Evolutionary conservation across 1,140 invertebrate species (phyloP).

Genomic region (Triops cancriformis): DNA sequence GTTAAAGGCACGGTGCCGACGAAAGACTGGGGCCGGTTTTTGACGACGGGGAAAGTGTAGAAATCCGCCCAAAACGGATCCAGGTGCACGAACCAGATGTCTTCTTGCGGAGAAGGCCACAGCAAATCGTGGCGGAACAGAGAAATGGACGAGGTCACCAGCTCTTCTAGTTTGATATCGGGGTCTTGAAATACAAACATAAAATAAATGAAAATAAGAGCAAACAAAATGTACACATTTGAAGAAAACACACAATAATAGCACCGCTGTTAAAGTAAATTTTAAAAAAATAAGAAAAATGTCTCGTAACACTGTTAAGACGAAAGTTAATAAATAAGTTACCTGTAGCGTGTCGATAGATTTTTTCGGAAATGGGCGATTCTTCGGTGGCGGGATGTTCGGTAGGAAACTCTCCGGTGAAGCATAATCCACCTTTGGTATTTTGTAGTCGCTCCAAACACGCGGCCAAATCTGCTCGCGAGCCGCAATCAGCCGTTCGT

Average conservation of each 20-base stretch:
- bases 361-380: conserved; percentile 12
- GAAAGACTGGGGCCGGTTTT: conserved; percentile 68
- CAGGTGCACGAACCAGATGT: conserved; percentile 77
- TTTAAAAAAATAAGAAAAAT: background rate
- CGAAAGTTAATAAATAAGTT: background rate
- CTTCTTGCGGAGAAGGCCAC: conserved; percentile 53
- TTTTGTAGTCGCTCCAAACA: conserved; percentile 59
- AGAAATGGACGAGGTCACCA: conserved; percentile 18
- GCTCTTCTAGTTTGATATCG: background rate
- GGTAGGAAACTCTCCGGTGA: conserved; percentile 25
- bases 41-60: conserved; percentile 53
- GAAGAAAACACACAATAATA: too few species aligned
- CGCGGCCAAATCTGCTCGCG: conserved; percentile 59
- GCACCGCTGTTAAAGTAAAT: background rate
- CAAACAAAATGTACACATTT: too few species aligned
- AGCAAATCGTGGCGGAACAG: conserved; percentile 55
- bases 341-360: conserved; percentile 16
- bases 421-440: conserved; percentile 19
- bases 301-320: too few species aligned
- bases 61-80: conserved; percentile 92
- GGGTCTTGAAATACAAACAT: background rate
- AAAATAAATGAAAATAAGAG: too few species aligned
- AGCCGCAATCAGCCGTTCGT: conserved; percentile 52
- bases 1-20: conserved; percentile 83
- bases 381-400: conserved; percentile 12